A percentile compares a stretch with the other conserved stretches of the same genome.
Evolutionary conservation across 2,888 invertebrate species (phyloP).

Genomic region (Ferrisia virgata): DNA sequence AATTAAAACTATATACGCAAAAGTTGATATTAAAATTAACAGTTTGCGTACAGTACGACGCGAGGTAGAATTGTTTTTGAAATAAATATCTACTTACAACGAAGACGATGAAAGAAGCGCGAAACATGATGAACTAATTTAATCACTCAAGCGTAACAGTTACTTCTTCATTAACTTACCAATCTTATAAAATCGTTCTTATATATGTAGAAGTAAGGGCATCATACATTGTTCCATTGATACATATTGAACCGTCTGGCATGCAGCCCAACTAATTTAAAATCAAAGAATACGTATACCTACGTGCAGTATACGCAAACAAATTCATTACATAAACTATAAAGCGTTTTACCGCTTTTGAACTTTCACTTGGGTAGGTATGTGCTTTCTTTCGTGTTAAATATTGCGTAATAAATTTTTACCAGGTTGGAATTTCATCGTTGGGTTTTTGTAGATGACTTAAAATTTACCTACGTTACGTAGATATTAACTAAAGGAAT

Average conservation of each 20-base stretch:
- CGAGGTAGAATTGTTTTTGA: neutral
- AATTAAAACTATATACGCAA: neutral
- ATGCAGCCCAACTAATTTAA: slow-evolving; percentile 25
- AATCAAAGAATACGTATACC: slow-evolving; percentile 9
- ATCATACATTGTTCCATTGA: slow-evolving; percentile 2
- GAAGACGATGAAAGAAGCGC: neutral
- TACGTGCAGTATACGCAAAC: neutral
- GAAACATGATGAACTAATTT: slow-evolving; percentile 7
- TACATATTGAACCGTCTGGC: neutral
- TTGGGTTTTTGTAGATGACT: neutral
- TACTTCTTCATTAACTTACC: neutral
- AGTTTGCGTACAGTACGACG: neutral
- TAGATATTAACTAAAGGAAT: neutral
- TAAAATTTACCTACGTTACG: neutral
- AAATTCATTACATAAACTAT: neutral
- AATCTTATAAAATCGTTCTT: neutral
- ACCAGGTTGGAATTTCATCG: neutral
- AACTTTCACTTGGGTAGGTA: slow-evolving; percentile 24
- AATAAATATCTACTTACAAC: neutral
- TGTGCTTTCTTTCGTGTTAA: slow-evolving; percentile 7
- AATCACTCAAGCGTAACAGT: neutral
- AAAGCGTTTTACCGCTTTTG: neutral
- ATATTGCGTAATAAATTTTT: neutral
- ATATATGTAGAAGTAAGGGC: neutral
- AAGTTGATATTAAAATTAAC: neutral